Conservation (phyloP, 2,888 invertebrate genomes). For the Liposcelis brunnea region DNA sequence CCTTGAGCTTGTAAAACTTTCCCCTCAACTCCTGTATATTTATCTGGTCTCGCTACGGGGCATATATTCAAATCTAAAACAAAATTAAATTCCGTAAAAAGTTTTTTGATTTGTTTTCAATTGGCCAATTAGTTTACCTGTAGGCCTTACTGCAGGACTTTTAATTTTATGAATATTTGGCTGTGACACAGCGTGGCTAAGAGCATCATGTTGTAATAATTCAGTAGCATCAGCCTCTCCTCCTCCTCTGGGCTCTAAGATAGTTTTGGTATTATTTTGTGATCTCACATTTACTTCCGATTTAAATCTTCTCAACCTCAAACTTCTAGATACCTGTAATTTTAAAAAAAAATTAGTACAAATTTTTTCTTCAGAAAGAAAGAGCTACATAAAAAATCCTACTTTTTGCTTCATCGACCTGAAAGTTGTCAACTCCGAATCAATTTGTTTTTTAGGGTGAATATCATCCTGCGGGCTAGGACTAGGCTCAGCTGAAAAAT, state of each 20-base stretch:
- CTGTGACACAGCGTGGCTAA: conserved; percentile 29
- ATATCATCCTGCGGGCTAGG: conserved; percentile 5
- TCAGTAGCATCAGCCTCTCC: conserved; percentile 29
- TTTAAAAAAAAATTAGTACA: conserved; percentile 10
- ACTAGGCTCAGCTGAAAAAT: neutral
- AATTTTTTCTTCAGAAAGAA: neutral
- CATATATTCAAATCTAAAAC: conserved; percentile 22
- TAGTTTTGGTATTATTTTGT: conserved; percentile 21
- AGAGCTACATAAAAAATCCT: neutral
- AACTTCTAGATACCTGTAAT: conserved; percentile 24
- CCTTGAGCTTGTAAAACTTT: conserved; percentile 27
- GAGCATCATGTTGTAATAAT: conserved; percentile 24
- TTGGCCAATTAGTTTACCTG: no score
- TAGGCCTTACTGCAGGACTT: conserved; percentile 1
- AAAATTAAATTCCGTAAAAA: neutral
- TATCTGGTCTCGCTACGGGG: conserved; percentile 23
- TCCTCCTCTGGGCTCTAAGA: conserved; percentile 25
- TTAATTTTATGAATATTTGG: conserved; percentile 22
- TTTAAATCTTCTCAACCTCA: conserved; percentile 26
- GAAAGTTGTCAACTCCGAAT: conserved; percentile 25
- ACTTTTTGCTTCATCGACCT: conserved; percentile 26
- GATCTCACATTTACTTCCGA: conserved; percentile 30
- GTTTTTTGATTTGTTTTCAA: no score
- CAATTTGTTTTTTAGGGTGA: conserved; percentile 17
- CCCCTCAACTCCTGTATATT: conserved; percentile 25